Percentiles rank a stretch among this genome's conserved stretches.
These are phyloP conservation scores for Onychostruthus taczanowskii DNA, from an alignment of 2,113 vertebrate genomes.

Conservation along the genomic window DNA sequence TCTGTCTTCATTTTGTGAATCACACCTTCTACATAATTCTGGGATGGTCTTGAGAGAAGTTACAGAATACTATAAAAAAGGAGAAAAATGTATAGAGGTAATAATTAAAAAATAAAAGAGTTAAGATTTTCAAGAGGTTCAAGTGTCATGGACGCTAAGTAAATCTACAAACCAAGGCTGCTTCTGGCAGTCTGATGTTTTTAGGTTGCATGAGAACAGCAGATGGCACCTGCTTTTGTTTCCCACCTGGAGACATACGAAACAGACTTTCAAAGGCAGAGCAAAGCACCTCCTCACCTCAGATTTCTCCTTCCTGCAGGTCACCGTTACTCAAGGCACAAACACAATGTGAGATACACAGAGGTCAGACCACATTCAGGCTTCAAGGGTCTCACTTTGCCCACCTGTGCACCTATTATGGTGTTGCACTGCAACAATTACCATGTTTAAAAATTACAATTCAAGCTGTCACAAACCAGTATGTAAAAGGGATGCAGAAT, in stretches of 20 bases:
- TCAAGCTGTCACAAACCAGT: neutral
- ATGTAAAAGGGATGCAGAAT: neutral
- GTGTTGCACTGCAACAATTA: neutral
- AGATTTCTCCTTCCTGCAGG: neutral
- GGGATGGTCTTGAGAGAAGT: conserved; percentile 94
- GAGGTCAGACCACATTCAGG: neutral
- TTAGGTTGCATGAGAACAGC: neutral
- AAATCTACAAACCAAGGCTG: neutral
- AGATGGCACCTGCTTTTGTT: neutral
- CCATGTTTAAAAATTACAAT: neutral
- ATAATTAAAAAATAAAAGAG: neutral
- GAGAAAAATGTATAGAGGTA: neutral
- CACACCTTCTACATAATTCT: conserved; percentile 90
- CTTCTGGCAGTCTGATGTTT: neutral
- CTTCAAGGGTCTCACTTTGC: neutral
- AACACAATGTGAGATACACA: neutral
- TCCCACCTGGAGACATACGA: neutral
- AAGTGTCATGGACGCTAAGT: neutral
- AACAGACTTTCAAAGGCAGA: neutral
- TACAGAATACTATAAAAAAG: conserved; percentile 84
- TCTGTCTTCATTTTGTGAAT: conserved; percentile 87
- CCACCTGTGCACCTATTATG: neutral
- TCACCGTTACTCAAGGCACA: neutral
- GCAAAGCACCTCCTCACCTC: neutral
- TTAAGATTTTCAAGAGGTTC: neutral